Percentiles rank a stretch among this genome's conserved stretches.
Evolutionary conservation across 1,140 invertebrate species (phyloP).

Genomic region (Agraylea sexmaculata): DNA sequence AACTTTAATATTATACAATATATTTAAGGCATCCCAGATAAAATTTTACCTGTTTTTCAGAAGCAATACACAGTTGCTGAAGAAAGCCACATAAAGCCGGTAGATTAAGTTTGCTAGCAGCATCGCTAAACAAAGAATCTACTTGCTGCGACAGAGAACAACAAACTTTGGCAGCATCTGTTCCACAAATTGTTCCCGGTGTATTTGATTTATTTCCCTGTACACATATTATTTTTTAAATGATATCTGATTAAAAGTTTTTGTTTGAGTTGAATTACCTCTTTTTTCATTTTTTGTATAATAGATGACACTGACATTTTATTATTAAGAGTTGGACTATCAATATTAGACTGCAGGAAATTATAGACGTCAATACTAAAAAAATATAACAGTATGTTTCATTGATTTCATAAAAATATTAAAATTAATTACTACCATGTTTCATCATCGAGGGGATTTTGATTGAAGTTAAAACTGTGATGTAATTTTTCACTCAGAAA

Average conservation of each 20-base stretch:
- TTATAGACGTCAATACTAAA: constrained; percentile 69
- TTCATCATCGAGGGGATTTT: constrained; percentile 47
- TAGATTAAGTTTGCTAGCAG: constrained; percentile 76
- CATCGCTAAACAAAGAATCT: constrained; percentile 73
- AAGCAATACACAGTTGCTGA: constrained; percentile 65
- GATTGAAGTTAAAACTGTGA: constrained; percentile 20
- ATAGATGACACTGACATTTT: constrained; percentile 40
- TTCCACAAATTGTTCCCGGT: constrained; percentile 60
- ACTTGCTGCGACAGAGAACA: constrained; percentile 78
- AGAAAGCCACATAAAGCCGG: constrained; percentile 72
- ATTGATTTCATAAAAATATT: too few species aligned
- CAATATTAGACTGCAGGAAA: constrained; percentile 60
- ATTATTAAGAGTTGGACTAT: constrained; percentile 44
- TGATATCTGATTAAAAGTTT: constrained; percentile 42
- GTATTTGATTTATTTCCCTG: constrained; percentile 29
- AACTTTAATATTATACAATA: constrained; percentile 1
- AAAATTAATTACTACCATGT: constrained; percentile 43
- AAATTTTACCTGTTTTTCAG: constrained; percentile 54
- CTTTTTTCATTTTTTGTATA: constrained; percentile 37
- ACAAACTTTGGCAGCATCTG: constrained; percentile 74
- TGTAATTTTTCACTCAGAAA: constrained; percentile 22
- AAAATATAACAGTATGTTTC: too few species aligned
- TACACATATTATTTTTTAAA: constrained; percentile 7
- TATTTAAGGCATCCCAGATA: not conserved
- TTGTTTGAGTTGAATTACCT: constrained; percentile 48